Conservation (phyloP, 2,113 vertebrate species). For the Sinocyclocheilus maitianheensis region DNA sequence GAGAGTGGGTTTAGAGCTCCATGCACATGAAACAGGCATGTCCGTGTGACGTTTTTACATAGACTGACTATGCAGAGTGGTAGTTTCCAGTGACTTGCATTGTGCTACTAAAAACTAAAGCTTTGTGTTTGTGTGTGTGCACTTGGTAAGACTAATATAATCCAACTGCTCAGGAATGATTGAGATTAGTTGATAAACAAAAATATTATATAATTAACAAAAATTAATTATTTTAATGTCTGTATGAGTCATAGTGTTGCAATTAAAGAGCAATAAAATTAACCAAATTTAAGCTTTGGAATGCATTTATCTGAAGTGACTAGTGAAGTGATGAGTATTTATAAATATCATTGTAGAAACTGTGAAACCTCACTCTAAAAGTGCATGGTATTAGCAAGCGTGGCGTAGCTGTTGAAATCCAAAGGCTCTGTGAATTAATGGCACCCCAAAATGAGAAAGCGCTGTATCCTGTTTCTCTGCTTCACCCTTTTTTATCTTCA, state of each 20-base stretch:
- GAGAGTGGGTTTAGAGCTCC: slow-evolving; percentile 90
- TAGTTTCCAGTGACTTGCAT: background rate
- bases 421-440: background rate
- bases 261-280: background rate
- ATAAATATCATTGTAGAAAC: background rate
- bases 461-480: background rate
- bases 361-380: background rate
- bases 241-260: background rate
- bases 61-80: background rate
- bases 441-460: background rate
- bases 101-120: background rate
- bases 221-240: background rate
- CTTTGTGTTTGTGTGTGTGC: background rate
- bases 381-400: background rate
- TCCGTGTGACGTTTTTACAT: slow-evolving; percentile 62
- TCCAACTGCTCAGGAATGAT: background rate
- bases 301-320: background rate
- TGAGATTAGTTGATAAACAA: background rate
- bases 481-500: background rate
- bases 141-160: background rate
- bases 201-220: background rate
- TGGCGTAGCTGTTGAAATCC: background rate
- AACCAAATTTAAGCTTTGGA: background rate
- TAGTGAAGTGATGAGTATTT: background rate
- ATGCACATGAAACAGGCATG: slow-evolving; percentile 77